Evolutionary conservation across 2,113 vertebrate genomes (phyloP).

Genomic region (Cynocephalus volans): DNA sequence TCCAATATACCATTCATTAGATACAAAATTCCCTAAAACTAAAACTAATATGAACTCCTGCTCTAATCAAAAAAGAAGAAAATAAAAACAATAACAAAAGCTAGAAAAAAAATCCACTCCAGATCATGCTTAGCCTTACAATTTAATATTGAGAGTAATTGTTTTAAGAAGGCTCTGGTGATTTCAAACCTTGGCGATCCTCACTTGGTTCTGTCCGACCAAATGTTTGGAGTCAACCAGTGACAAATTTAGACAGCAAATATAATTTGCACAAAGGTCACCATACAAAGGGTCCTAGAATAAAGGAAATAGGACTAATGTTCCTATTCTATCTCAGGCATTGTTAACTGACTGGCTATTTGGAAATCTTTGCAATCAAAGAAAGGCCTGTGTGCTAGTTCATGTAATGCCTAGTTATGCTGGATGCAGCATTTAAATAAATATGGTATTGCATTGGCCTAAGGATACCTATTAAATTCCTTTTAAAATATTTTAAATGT

Average conservation of each 20-base stretch:
- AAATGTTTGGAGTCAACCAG: background rate
- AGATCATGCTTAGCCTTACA: background rate
- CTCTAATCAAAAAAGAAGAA: background rate
- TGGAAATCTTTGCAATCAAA: background rate
- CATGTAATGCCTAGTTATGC: background rate
- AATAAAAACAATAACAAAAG: background rate
- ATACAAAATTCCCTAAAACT: background rate
- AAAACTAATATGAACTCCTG: background rate
- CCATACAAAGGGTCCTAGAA: background rate
- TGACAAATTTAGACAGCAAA: conserved; percentile 17
- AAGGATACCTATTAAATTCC: background rate
- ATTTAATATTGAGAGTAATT: background rate
- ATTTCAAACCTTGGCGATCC: background rate
- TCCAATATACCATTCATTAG: background rate
- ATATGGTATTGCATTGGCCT: background rate
- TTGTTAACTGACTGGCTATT: background rate
- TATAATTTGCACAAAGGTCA: background rate
- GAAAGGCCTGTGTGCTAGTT: background rate
- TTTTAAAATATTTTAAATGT: conserved; percentile 33
- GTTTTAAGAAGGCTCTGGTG: background rate
- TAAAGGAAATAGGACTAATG: background rate
- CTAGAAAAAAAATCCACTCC: background rate
- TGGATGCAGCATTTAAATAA: background rate
- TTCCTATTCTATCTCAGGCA: background rate
- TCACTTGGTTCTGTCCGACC: background rate